Evolutionary conservation across 1,140 invertebrate genomes (phyloP), one percentile per base, ranked within the genome.

Genomic region (Thalassaphorura encarpata): DNA sequence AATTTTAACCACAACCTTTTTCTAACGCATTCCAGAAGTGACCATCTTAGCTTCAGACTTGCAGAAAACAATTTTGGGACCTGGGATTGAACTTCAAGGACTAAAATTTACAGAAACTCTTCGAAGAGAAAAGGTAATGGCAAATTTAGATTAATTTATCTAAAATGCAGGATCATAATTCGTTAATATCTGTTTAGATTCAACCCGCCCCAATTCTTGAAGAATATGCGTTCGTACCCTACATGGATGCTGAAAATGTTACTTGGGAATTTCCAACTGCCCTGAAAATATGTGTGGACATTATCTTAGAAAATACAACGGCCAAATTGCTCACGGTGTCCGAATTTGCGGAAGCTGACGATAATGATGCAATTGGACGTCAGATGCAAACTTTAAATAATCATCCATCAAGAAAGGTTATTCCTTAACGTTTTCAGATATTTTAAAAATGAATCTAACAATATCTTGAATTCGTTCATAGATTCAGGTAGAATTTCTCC

Each of bases 71-170:
- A n/a, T n/a, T n/a, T n/a, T n/a, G n/a, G n/a, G n/a, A n/a, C n/a
- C 87, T 11, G 92, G 91, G 29, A 78, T 97, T 28, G 88, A 93
- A 72, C 73, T 97, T 13, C 79, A 87, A 65, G 92, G 91, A 40
- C 77, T 97, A 67, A 95, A 94, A 72, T 84, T 88, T 0, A 87
- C 85, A 59, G 73, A 94, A 16, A 89, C 92, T 1, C 89, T 90
- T 24, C 78, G 87, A 56, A 80, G 89, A 58, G 79, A 83, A 56
- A 80, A 83, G 5, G 33, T 36, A 36, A 36, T 11, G 8, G 8
- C n/a, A 11, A 13, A 18, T 18, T 15, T 13, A 8, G 8, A 13
- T 36, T 8, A 36, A 36, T 36, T 36, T 36, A 11, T 11, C 33
- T n/a, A 8, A 11, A 8, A 36, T 36, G 33, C 8, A 36, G n/a